These are phyloP conservation scores for Oryzias javanicus DNA, from an alignment of 2,113 vertebrate species.

Conservation along the genomic window DNA sequence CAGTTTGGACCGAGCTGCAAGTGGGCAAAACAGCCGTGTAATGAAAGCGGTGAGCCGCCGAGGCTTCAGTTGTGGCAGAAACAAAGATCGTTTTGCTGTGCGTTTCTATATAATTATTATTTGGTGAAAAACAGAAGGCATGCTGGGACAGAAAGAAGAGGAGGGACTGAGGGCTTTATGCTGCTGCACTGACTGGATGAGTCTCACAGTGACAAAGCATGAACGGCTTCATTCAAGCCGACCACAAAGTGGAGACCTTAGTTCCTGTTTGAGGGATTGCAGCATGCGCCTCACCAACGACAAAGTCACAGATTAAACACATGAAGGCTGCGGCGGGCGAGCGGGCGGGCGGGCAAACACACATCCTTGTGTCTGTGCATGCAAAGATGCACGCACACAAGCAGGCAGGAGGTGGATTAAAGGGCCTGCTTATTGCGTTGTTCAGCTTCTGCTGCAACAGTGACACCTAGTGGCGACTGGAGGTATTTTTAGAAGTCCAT, in stretches of 20 bases:
- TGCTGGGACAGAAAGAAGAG: constrained; percentile 37
- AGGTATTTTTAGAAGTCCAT: background rate
- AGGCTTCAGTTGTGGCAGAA: background rate
- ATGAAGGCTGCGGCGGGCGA: constrained; percentile 9
- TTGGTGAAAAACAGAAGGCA: constrained; percentile 26
- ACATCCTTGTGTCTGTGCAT: constrained; percentile 7
- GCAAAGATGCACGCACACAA: constrained; percentile 7
- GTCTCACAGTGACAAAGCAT: constrained; percentile 53
- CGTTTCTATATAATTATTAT: background rate
- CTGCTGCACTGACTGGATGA: constrained; percentile 28
- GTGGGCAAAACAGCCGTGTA: background rate
- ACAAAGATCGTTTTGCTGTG: too few species aligned
- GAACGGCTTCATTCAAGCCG: constrained; percentile 46
- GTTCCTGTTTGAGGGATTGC: constrained; percentile 55
- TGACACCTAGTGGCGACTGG: constrained; percentile 57
- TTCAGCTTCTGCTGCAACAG: constrained; percentile 54
- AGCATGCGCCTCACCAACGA: constrained; percentile 23
- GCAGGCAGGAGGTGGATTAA: constrained; percentile 4
- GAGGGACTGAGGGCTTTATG: background rate
- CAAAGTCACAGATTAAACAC: constrained; percentile 20
- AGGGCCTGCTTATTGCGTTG: background rate
- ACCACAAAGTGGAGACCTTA: constrained; percentile 47
- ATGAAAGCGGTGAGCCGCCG: background rate
- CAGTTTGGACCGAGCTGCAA: constrained; percentile 25
- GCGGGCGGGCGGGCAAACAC: constrained; percentile 7